Conservation (phyloP, 2,113 vertebrate species). For the Micronisus gabar region DNA sequence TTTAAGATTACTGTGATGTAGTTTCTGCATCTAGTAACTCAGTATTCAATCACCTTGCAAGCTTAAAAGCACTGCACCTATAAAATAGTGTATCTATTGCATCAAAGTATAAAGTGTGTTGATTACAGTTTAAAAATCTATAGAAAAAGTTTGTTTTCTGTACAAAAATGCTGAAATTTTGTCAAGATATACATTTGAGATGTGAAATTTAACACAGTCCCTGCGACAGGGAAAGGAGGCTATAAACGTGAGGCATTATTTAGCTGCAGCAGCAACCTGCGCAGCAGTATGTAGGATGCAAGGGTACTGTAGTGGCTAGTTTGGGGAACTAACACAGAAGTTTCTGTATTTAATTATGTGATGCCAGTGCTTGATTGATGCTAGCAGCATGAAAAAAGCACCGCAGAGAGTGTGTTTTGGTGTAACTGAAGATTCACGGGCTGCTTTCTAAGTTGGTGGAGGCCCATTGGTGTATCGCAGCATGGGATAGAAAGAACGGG, state of each 20-base stretch:
- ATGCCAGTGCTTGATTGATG: not conserved
- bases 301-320: not conserved
- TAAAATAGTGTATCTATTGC: constrained; percentile 36
- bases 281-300: not conserved
- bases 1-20: not conserved
- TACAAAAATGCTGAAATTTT: constrained; percentile 35
- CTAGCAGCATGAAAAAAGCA: not conserved
- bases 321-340: not conserved
- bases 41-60: not conserved
- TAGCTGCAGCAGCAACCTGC: not conserved
- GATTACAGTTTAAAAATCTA: constrained; percentile 36
- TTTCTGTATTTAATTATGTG: not conserved
- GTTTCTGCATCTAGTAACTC: not conserved
- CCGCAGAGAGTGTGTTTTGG: not conserved
- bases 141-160: constrained; percentile 28
- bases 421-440: rapidly evolving
- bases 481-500: constrained; percentile 92
- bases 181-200: constrained; percentile 25
- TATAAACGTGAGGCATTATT: not conserved
- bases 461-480: constrained; percentile 91
- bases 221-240: not conserved
- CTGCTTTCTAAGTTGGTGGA: constrained; percentile 79
- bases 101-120: constrained; percentile 38
- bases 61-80: not conserved
- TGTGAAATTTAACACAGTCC: not conserved